These are phyloP conservation scores for Diadophis punctatus DNA, from an alignment of 2,113 vertebrate genomes.

Conservation along the genomic window DNA sequence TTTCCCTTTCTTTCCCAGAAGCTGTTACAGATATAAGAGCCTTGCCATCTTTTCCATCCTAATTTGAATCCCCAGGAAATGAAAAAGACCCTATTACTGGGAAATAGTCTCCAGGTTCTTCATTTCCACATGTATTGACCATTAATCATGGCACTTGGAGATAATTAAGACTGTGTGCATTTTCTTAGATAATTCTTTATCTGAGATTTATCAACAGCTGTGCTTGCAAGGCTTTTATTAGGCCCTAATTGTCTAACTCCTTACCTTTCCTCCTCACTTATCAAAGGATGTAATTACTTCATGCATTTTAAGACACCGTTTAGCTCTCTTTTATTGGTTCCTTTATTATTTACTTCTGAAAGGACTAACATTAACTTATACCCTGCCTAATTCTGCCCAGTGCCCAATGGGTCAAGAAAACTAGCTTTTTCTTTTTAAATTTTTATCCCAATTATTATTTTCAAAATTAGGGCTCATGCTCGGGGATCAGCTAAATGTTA, in stretches of 20 bases:
- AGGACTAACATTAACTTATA: not conserved
- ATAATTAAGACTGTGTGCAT: conserved; percentile 8
- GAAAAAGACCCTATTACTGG: no score
- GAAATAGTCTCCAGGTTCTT: not conserved
- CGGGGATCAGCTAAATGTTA: not conserved
- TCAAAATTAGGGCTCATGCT: not conserved
- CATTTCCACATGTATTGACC: not conserved
- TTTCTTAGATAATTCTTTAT: conserved; percentile 37
- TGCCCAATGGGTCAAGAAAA: not conserved
- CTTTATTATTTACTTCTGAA: conserved; percentile 12
- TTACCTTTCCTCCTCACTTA: conserved; percentile 44
- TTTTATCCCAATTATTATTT: not conserved
- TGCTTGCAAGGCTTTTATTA: conserved; percentile 56
- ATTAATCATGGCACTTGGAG: not conserved
- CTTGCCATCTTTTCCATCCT: not conserved
- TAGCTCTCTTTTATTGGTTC: not conserved
- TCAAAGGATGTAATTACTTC: conserved; percentile 34
- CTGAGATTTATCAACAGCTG: conserved; percentile 41
- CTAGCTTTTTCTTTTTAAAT: not conserved
- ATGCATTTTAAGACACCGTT: conserved; percentile 28
- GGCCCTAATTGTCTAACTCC: conserved; percentile 44
- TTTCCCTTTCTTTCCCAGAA: not conserved
- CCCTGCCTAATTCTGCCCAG: conserved; percentile 7
- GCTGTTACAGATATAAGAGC: not conserved
- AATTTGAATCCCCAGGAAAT: not conserved